A percentile compares a stretch with the other conserved stretches of the same genome.
phyloP scores from a whole-genome alignment of 2,888 invertebrate genomes.

The Trichopoda pennipes region DNA sequence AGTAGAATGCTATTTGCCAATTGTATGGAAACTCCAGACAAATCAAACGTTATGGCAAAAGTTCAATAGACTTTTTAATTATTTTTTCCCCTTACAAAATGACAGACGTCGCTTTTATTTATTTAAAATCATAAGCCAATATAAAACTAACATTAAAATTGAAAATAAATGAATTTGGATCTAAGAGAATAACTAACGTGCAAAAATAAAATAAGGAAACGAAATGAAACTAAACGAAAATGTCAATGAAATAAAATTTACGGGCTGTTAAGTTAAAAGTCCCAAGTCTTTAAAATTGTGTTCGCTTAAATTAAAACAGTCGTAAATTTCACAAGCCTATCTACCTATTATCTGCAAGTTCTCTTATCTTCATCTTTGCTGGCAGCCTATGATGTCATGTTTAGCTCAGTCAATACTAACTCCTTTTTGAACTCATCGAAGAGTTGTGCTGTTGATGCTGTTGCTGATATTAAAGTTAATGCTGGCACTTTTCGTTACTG shows the following conservation, averaged over 20 bases:
- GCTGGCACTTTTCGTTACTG: not conserved
- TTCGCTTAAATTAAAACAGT: constrained; percentile 61
- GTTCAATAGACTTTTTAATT: constrained; percentile 74
- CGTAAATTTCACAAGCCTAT: constrained; percentile 61
- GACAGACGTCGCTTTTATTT: constrained; percentile 15
- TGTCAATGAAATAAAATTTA: constrained; percentile 58
- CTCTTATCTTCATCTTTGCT: constrained; percentile 17
- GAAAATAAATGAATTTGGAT: constrained; percentile 41
- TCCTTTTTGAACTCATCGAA: constrained; percentile 8
- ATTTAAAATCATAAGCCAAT: constrained; percentile 32
- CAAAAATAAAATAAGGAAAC: constrained; percentile 23
- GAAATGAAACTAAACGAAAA: constrained; percentile 29
- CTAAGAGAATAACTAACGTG: constrained; percentile 15
- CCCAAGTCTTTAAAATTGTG: constrained; percentile 53
- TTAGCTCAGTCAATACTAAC: constrained; percentile 35
- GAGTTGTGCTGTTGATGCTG: constrained; percentile 20
- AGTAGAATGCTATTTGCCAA: constrained; percentile 62
- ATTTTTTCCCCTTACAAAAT: constrained; percentile 18
- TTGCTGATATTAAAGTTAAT: constrained; percentile 34
- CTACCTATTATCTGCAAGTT: constrained; percentile 30
- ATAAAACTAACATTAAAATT: constrained; percentile 31
- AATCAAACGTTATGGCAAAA: constrained; percentile 78
- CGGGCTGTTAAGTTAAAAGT: constrained; percentile 63
- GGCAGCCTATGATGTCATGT: constrained; percentile 50
- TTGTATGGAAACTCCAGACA: constrained; percentile 68